Conservation (phyloP, 1,140 invertebrate species). For the Sycophaga agraensis region DNA sequence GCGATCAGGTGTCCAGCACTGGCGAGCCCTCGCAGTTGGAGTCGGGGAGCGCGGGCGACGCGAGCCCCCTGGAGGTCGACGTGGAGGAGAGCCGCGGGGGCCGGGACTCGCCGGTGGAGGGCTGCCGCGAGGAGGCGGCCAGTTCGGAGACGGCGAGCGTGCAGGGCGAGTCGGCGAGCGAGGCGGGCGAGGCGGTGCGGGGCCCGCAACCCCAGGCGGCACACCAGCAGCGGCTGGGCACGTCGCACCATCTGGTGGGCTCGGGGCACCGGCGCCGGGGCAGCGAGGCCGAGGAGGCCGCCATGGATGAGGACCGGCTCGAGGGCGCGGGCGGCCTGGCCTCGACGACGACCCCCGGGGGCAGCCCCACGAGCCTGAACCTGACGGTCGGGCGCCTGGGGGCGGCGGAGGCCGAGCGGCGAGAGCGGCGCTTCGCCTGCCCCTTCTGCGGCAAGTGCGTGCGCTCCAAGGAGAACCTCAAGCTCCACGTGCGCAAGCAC, state of each 20-base stretch:
- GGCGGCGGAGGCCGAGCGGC: slow-evolving; percentile 41
- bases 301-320: slow-evolving; percentile 35
- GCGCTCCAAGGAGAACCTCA: slow-evolving; percentile 83
- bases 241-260: background rate
- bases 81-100: slow-evolving; percentile 40
- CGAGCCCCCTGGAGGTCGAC: slow-evolving; percentile 37
- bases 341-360: slow-evolving; percentile 17
- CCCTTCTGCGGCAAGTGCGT: slow-evolving; percentile 89
- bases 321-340: slow-evolving; percentile 31
- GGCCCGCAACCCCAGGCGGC: background rate
- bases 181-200: background rate
- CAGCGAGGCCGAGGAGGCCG: slow-evolving; percentile 5
- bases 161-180: slow-evolving; percentile 36
- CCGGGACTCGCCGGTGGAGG: slow-evolving; percentile 43
- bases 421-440: slow-evolving; percentile 72
- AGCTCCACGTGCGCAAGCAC: slow-evolving; percentile 85
- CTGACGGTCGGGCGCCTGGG: slow-evolving; percentile 30
- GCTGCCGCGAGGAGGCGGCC: slow-evolving; percentile 34
- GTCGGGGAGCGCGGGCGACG: slow-evolving; percentile 45
- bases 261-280: background rate
- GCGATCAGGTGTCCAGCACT: slow-evolving; percentile 72
- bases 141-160: slow-evolving; percentile 42
- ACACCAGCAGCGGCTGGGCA: background rate
- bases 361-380: slow-evolving; percentile 14
- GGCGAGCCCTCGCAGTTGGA: slow-evolving; percentile 64